phyloP scores from a whole-genome alignment of 2,113 vertebrate species.

The Toxostoma redivivum region DNA sequence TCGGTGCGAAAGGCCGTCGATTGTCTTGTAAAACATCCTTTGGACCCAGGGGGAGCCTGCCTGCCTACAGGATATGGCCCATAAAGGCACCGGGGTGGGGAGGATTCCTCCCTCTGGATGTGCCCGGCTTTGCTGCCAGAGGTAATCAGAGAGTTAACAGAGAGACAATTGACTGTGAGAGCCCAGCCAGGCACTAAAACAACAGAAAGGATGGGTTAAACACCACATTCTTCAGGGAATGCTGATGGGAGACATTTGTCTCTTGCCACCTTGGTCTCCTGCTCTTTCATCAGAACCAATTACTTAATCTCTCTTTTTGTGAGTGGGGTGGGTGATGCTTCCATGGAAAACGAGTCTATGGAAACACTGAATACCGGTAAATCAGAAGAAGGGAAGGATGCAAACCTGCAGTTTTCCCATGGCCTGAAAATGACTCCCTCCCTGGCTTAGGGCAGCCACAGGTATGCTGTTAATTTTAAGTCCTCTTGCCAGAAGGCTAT shows the following conservation, averaged over 20 bases:
- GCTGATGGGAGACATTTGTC: not conserved
- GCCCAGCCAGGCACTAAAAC: not conserved
- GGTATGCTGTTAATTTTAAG: conserved; percentile 56
- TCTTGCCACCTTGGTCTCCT: not conserved
- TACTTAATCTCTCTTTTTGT: not conserved
- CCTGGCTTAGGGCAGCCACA: conserved; percentile 57
- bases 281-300: not conserved
- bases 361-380: not conserved
- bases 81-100: not conserved
- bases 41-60: not conserved
- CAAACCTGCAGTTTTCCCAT: conserved; percentile 58
- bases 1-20: not conserved
- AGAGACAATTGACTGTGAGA: not conserved
- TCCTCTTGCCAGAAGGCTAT: conserved; percentile 60
- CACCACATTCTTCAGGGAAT: not conserved
- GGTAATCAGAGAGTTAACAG: not conserved
- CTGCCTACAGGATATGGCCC: conserved; percentile 44
- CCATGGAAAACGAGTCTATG: not conserved
- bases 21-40: conserved; percentile 36
- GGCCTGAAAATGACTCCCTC: conserved; percentile 59
- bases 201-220: not conserved
- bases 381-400: conserved; percentile 10
- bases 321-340: not conserved
- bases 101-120: not conserved
- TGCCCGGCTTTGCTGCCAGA: not conserved